Evolutionary conservation across 2,888 invertebrate genomes (phyloP), one percentile per base, ranked within the genome.

Genomic region (Schizotus pectinicornis): DNA sequence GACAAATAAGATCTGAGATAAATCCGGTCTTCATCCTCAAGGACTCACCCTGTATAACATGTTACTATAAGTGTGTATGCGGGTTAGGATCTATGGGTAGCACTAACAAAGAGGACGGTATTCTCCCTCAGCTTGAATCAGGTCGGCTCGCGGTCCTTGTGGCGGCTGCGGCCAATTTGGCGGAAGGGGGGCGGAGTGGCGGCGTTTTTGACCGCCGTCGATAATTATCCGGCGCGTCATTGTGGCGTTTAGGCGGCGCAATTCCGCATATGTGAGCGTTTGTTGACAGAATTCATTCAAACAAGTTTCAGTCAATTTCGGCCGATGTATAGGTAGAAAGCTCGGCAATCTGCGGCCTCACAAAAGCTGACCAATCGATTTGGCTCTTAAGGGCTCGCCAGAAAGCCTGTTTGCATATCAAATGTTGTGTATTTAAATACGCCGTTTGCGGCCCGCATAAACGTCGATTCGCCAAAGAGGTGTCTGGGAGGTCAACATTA

Each of bases 301-400:
- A 38, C 41, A 46, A 39, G 14, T 57, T 48, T 52, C 52, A 52
- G 57, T 53, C 58, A 42, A 53, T 58, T 48, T 53, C 32, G 30
- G 32, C 34, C 6, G 6, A 31, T 53, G 48, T 51, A 36, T 14
- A 50, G 43, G 50, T 48, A 39, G 31, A 50, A 57, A 46, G 38
- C 41, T 41, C 47, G 41, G 32, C 46, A 51, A 51, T 46, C 51
- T 51, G 41, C 36, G 39, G 22, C 47, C n/a, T n/a, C 41, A 51
- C 51, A 57, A 57, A 56, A 51, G 47, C 51, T 56, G 56, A 56
- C 51, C 56, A 51, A 57, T 51, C 56, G 51, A 47, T 51, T 34
- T 41, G 43, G 13, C 7, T 43, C 33, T 43, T 43, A 47, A 50
- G 50, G 50, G 30, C 30, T 13, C 14, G 33, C 50, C 34, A 6